phyloP scores from a whole-genome alignment of 92 coral and sea anemone species.

The Pocillopora grandis region DNA sequence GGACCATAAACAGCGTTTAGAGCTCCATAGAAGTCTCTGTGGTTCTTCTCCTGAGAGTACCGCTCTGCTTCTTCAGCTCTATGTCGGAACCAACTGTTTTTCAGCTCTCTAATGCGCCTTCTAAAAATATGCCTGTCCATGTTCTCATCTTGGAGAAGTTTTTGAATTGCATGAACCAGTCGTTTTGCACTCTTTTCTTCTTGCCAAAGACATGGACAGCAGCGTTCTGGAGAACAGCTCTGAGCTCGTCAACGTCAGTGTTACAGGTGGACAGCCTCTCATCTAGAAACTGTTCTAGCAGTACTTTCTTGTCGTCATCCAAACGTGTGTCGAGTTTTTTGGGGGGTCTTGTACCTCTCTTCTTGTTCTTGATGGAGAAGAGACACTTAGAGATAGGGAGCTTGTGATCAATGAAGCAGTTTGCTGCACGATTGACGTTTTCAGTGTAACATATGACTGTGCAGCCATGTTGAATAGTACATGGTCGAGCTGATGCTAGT shows the following conservation, averaged over 20 bases:
- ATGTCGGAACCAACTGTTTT: constrained; percentile 35
- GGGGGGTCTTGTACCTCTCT: constrained; percentile 18
- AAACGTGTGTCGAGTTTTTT: constrained; percentile 28
- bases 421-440: not conserved
- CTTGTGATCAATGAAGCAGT: constrained; percentile 10
- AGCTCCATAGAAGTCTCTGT: constrained; percentile 48
- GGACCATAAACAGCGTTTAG: constrained; percentile 47
- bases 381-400: not conserved
- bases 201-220: constrained; percentile 40
- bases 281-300: constrained; percentile 36
- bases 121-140: constrained; percentile 38
- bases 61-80: constrained; percentile 39
- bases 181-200: constrained; percentile 33
- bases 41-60: constrained; percentile 38
- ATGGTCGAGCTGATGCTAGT: constrained; percentile 47
- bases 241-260: constrained; percentile 18
- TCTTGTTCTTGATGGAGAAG: constrained; percentile 4
- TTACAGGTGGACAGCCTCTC: constrained; percentile 25
- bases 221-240: constrained; percentile 46
- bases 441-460: constrained; percentile 12
- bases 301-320: constrained; percentile 34
- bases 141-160: constrained; percentile 41
- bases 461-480: constrained; percentile 38
- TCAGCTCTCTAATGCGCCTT: constrained; percentile 30
- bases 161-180: constrained; percentile 60